Percentiles rank a stretch among this genome's conserved stretches.
Conservation (phyloP, 2,888 invertebrate species). For the Lacanobia wlatinum region DNA sequence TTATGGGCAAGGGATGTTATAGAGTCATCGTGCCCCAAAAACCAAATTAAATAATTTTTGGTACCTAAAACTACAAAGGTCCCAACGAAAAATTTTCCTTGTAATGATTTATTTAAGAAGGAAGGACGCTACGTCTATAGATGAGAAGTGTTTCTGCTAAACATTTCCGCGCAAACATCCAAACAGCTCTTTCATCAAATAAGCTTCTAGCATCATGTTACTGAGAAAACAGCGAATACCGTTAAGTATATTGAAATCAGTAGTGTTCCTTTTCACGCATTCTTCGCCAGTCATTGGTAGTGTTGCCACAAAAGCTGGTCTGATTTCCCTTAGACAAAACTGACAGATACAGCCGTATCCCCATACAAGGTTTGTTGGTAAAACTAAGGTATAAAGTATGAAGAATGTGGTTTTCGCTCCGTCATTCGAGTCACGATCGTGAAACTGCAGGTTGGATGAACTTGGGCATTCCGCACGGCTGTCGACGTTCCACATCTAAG, state of each 20-base stretch:
- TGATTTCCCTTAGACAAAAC: constrained; percentile 43
- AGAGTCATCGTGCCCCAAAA: neutral
- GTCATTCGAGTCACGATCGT: constrained; percentile 75
- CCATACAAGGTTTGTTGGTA: constrained; percentile 50
- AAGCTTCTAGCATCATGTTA: neutral
- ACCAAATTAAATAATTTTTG: neutral
- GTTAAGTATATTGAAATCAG: constrained; percentile 3
- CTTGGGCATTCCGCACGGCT: constrained; percentile 67
- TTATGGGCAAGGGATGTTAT: neutral
- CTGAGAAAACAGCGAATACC: neutral
- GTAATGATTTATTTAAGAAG: constrained; percentile 1
- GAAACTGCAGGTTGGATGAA: constrained; percentile 74
- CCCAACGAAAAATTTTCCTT: constrained; percentile 1
- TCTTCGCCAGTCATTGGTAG: constrained; percentile 20
- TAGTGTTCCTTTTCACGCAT: constrained; percentile 18
- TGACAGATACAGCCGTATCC: constrained; percentile 21
- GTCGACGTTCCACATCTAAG: constrained; percentile 61
- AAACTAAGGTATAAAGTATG: constrained; percentile 58
- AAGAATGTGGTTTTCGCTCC: constrained; percentile 65
- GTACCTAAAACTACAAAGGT: too few relatives aligned
- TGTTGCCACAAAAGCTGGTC: constrained; percentile 43
- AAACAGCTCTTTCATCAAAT: neutral
- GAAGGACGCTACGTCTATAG: constrained; percentile 7
- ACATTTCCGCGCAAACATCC: neutral
- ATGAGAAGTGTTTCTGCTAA: neutral